Evolutionary conservation across 1,140 invertebrate genomes (phyloP), one percentile per base, ranked within the genome.

Genomic region (Drosophila ironensis): DNA sequence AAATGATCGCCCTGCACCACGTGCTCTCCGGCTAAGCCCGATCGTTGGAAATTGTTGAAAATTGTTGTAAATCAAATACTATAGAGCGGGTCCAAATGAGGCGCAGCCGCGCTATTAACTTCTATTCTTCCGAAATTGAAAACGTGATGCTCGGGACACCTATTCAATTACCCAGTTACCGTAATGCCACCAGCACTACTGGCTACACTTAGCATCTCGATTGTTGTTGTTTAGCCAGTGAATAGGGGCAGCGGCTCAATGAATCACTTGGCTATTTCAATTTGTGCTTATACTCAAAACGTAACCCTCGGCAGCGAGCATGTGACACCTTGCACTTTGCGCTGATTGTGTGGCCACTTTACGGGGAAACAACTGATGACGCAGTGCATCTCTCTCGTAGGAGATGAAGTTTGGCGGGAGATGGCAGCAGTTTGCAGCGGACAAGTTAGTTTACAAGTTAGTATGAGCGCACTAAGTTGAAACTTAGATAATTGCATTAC

Each of bases 321-420:
- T 77, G 78, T 82, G 78, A 86, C 80, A 77, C 73, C 69, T 44
- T 71, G 69, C 78, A 78, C 73, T 70, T 86, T 82, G 51, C 52
- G 41, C 51, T 70, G 72, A 73, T 80, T 80, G 74, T 52, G 63
- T 70, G 68, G 69, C 46, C 63, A 78, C 27, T 9, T 30, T 9
- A 9, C 20, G 8, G 59, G 7, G 24, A 24, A 48, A 35, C 37
- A 54, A 46, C 20, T 66, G 1, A 7, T 5, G 17, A 56, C 28
- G 46, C 20, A 22, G 20, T 22, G 5, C 20, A 22, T n/a, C n/a
- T n/a, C n/a, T n/a, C n/a, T n/a, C n/a, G n/a, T n/a, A n/a, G n/a
- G n/a, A n/a, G n/a, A n/a, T n/a, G n/a, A n/a, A n/a, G n/a, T n/a
- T n/a, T n/a, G n/a, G n/a, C n/a, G n/a, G n/a, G n/a, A n/a, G n/a